Evolutionary conservation across 2,888 invertebrate species (phyloP).

Genomic region (Plutella xylostella): DNA sequence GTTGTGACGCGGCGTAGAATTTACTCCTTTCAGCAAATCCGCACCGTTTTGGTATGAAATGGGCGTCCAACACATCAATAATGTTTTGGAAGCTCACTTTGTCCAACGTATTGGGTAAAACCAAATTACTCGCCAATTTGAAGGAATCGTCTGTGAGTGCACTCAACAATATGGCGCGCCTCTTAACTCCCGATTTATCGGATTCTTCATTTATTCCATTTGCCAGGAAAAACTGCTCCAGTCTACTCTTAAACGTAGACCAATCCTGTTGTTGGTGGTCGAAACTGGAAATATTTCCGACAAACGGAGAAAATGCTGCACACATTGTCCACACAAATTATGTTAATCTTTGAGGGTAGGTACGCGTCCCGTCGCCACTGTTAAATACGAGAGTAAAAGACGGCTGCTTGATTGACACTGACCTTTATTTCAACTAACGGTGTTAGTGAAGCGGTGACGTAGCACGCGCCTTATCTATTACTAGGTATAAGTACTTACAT

Average conservation of each 20-base stretch:
- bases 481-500: too few species aligned
- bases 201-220: background rate
- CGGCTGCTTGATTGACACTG: background rate
- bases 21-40: constrained; percentile 9
- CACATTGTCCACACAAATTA: too few species aligned
- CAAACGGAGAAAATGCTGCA: too few species aligned
- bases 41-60: constrained; percentile 13
- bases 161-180: constrained; percentile 6
- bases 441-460: too few species aligned
- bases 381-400: too few species aligned
- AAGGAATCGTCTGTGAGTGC: constrained; percentile 10
- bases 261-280: background rate
- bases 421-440: background rate
- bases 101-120: background rate
- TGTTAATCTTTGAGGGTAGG: too few species aligned
- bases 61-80: constrained; percentile 1
- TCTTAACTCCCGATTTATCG: background rate
- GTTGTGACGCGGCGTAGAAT: constrained; percentile 9
- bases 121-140: constrained; percentile 9
- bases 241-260: background rate
- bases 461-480: too few species aligned
- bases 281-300: background rate
- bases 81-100: background rate
- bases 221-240: background rate
- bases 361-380: too few species aligned